Evolutionary conservation across 2,888 invertebrate species (phyloP), one percentile per base, ranked within the genome.

Genomic region (Nephrotoma appendiculata): DNA sequence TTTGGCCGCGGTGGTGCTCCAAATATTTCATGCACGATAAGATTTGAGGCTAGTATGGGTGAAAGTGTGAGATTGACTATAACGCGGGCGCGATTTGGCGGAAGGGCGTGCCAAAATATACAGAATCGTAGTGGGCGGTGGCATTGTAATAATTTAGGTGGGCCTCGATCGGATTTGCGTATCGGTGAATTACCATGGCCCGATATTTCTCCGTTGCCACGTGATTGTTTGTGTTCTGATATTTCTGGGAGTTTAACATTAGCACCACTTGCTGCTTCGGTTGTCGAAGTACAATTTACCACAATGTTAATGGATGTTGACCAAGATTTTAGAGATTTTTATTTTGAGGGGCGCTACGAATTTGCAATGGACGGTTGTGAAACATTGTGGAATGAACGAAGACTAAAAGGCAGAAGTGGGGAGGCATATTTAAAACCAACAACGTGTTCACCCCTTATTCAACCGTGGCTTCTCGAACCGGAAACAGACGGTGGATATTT

Each of bases 1-100:
- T 97, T 95, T 89, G 96, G 96, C 1, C 93, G 96, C 89, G 97
- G 96, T 12, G 97, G 96, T 1, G 94, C 95, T 31, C 93, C 94
- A 89, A 95, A 96, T 90, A 91, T 96, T 87, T 95, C 94, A 87
- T 96, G 96, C 90, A 93, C 94, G 88, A 94, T 96, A 89, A 94
- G 95, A 90, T 96, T 96, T 90, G 95, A 95, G 91, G 95, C 95
- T 0, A 94, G 93, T 88, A 93, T 93, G 86, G 93, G 95, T 87
- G 95, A 96, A 90, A 92, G 95, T 89, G 93, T 96, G 0, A 44
- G 87, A 83, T n/a, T 87, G n/a, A 87, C 87, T 6, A 86, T 87
- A 85, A 87, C 87, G 19, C 44, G 87, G 87, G 87, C 87, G 0
- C 48, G 87, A 19, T 87, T 87, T 45, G 87, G 87, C 15, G 87